Conservation (phyloP, 2,888 invertebrate species). For the Allacma fusca region DNA sequence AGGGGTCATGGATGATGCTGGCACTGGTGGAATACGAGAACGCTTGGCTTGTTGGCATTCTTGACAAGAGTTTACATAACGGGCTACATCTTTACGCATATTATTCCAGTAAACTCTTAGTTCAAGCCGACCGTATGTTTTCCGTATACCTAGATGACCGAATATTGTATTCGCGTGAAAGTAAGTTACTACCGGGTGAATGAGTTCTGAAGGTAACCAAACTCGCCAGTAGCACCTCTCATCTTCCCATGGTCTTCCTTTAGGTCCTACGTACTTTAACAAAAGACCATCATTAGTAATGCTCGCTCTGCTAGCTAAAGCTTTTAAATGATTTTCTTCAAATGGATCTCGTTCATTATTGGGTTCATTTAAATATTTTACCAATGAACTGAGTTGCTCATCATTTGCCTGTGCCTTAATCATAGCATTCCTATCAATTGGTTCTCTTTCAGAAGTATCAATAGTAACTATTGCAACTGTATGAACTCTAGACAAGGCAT, state of each 20-base stretch:
- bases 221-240: too few relatives aligned
- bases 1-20: neutral
- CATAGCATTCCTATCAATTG: neutral
- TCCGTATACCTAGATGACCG: constrained; percentile 50
- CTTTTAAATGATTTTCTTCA: too few relatives aligned
- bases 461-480: too few relatives aligned
- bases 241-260: too few relatives aligned
- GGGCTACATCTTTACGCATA: constrained; percentile 44
- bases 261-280: too few relatives aligned
- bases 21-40: neutral
- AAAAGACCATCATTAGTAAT: too few relatives aligned
- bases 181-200: constrained; percentile 1
- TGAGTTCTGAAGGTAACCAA: constrained; percentile 47
- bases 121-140: constrained; percentile 48
- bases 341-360: neutral
- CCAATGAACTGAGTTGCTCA: neutral
- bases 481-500: too few relatives aligned
- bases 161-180: constrained; percentile 41
- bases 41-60: constrained; percentile 45
- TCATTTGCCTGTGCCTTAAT: constrained; percentile 8
- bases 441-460: too few relatives aligned
- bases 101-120: constrained; percentile 45
- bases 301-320: too few relatives aligned
- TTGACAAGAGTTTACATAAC: constrained; percentile 45
- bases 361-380: too few relatives aligned